Conservation (phyloP, 1,140 invertebrate species). For the Caenorhabditis brenneri region DNA sequence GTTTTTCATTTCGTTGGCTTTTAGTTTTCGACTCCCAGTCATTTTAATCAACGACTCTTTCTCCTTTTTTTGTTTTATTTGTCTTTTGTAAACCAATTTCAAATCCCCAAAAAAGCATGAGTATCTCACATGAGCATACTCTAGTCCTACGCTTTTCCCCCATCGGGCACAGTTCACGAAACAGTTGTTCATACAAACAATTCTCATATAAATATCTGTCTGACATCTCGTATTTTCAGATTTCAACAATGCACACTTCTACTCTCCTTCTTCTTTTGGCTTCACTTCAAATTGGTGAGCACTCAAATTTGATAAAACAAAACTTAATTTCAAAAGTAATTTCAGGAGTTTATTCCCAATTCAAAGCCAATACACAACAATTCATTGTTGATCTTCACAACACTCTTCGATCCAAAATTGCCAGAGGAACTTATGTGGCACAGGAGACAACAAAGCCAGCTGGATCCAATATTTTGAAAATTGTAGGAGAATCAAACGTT, state of each 20-base stretch:
- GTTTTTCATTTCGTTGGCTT: not conserved
- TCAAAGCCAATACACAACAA: not conserved
- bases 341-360: constrained; percentile 8
- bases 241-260: not conserved
- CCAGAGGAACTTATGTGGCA: not conserved
- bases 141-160: not conserved
- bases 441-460: not conserved
- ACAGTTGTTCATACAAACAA: constrained; percentile 8
- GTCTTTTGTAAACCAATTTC: not conserved
- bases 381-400: not conserved
- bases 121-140: not conserved
- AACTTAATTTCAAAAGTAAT: not conserved
- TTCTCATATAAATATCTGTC: not conserved
- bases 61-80: not conserved
- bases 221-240: not conserved
- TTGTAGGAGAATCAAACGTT: not conserved
- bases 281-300: not conserved
- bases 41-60: not conserved
- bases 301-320: not conserved
- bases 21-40: not conserved
- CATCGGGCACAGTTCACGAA: not conserved
- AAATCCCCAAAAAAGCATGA: not conserved
- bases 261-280: not conserved
- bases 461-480: not conserved
- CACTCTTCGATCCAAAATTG: not conserved